Percentiles rank a stretch among this genome's conserved stretches.
Evolutionary conservation across 2,888 invertebrate genomes (phyloP).

Genomic region (Pedicia rivosa): DNA sequence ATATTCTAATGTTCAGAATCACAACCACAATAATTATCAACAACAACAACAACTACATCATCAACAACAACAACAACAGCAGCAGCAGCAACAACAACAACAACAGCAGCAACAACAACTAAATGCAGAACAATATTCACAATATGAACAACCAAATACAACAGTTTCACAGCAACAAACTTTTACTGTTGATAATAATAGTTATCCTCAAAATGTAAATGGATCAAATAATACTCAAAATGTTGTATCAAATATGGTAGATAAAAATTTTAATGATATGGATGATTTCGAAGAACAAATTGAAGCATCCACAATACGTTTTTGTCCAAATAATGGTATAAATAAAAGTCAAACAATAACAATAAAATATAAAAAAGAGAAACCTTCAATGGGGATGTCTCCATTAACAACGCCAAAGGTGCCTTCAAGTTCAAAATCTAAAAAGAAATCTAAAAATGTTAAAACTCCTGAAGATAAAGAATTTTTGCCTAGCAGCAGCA

Average conservation of each 20-base stretch:
- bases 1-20: neutral
- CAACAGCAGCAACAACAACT: slow-evolving; percentile 1
- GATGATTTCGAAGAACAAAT: slow-evolving; percentile 23
- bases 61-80: slow-evolving; percentile 2
- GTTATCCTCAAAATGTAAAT: too few species aligned
- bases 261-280: too few species aligned
- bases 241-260: too few species aligned
- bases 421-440: slow-evolving; percentile 3
- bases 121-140: neutral
- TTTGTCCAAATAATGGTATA: slow-evolving; percentile 22
- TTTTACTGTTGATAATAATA: too few species aligned
- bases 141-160: slow-evolving; percentile 5
- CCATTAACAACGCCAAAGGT: slow-evolving; percentile 3
- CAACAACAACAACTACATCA: slow-evolving; percentile 2
- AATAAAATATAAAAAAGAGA: slow-evolving; percentile 24
- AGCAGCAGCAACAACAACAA: slow-evolving; percentile 3
- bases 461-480: neutral
- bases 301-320: slow-evolving; percentile 25
- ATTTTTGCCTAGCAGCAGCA: slow-evolving; percentile 1
- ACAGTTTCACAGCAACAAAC: neutral
- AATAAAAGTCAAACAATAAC: slow-evolving; percentile 28
- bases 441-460: slow-evolving; percentile 1
- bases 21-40: slow-evolving; percentile 2
- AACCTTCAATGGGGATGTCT: slow-evolving; percentile 8
- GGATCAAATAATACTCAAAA: too few species aligned